phyloP scores from a whole-genome alignment of 2,797 vertebrate species.

The Paratrypauchen microcephalus region DNA sequence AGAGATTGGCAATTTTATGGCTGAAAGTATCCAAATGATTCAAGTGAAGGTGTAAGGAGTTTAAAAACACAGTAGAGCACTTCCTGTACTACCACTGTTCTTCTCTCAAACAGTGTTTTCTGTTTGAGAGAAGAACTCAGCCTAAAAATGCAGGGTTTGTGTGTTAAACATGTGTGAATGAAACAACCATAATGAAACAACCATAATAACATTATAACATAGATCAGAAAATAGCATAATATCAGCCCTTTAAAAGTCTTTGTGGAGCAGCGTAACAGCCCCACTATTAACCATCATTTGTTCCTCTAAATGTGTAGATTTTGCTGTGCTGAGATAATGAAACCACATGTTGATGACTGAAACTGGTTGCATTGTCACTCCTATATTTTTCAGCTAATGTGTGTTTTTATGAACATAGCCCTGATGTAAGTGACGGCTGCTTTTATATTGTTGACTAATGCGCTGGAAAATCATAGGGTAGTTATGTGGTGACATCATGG shows the following conservation, averaged over 20 bases:
- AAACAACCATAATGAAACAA: too few relatives aligned
- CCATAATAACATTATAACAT: too few relatives aligned
- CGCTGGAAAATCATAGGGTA: conserved; percentile 39
- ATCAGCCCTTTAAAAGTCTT: conserved; percentile 27
- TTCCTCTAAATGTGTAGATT: conserved; percentile 28
- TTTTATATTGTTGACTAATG: conserved; percentile 52
- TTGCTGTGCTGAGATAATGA: conserved; percentile 28
- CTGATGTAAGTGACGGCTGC: conserved; percentile 36
- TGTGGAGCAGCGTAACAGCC: conserved; percentile 20
- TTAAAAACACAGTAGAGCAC: too few relatives aligned
- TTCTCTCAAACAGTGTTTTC: too few relatives aligned
- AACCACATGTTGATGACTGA: conserved; percentile 34
- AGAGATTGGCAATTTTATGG: too few relatives aligned
- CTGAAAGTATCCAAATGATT: too few relatives aligned
- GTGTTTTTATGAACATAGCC: conserved; percentile 46
- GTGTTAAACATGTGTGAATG: too few relatives aligned
- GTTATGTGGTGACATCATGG: conserved; percentile 41
- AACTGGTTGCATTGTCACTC: conserved; percentile 25
- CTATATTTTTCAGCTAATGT: conserved; percentile 44
- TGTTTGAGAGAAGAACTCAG: too few relatives aligned
- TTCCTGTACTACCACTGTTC: too few relatives aligned
- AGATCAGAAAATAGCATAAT: too few relatives aligned
- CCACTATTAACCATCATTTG: conserved; percentile 25
- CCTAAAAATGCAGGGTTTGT: too few relatives aligned
- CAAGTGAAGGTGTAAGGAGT: too few relatives aligned